A percentile compares a stretch with the other conserved stretches of the same genome.
Evolutionary conservation across 2,888 invertebrate genomes (phyloP).

Genomic region (Chorisops tibialis): DNA sequence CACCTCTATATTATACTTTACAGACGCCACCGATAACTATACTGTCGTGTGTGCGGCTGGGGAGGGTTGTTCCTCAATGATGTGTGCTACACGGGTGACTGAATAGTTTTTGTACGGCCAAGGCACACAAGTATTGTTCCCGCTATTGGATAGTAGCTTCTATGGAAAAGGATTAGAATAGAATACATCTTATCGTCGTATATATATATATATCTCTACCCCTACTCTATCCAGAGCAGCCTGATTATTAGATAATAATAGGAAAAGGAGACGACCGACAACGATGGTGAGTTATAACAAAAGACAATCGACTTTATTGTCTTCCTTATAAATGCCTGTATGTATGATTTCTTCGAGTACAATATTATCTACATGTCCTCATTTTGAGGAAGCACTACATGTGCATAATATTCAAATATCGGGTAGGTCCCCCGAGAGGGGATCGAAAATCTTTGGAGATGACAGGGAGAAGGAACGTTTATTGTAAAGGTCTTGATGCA

Average conservation of each 20-base stretch:
- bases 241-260: slow-evolving; percentile 31
- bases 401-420: slow-evolving; percentile 15
- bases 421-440: no score
- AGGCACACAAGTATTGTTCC: no score
- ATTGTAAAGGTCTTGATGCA: slow-evolving; percentile 27
- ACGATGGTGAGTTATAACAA: slow-evolving; percentile 31
- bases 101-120: no score
- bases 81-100: no score
- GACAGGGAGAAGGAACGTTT: not conserved
- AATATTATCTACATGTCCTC: slow-evolving; percentile 17
- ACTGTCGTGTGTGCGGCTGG: no score
- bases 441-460: slow-evolving; percentile 16
- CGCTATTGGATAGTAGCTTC: no score
- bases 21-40: no score
- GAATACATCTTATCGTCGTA: not conserved
- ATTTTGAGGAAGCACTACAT: slow-evolving; percentile 14
- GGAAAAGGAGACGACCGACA: slow-evolving; percentile 14
- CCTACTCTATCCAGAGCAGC: no score
- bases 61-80: no score
- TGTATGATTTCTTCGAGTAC: not conserved
- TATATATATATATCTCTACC: no score
- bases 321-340: slow-evolving; percentile 27
- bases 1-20: no score
- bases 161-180: not conserved
- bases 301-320: slow-evolving; percentile 34